Percentiles rank a stretch among this genome's conserved stretches.
These are phyloP conservation scores for Diadophis punctatus DNA, from an alignment of 2,113 vertebrate species.

Conservation along the genomic window DNA sequence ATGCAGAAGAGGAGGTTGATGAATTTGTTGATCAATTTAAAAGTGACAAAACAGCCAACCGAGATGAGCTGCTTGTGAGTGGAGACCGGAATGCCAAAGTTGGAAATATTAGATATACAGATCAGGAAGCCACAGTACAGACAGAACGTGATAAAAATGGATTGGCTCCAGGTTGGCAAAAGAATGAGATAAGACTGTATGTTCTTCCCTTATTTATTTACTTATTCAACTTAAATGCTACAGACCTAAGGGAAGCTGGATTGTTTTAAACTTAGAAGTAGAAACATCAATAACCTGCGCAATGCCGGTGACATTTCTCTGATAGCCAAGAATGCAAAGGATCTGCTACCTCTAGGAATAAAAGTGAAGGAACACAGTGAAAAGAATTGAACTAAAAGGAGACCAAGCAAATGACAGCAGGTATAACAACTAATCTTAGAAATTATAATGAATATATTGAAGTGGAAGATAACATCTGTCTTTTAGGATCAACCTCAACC, in stretches of 20 bases:
- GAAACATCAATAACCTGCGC: neutral
- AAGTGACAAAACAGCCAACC: neutral
- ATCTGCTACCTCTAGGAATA: neutral
- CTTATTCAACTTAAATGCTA: neutral
- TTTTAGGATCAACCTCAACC: neutral
- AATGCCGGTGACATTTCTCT: neutral
- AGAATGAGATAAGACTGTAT: neutral
- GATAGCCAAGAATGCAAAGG: neutral
- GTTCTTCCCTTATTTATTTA: neutral
- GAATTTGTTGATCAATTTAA: neutral
- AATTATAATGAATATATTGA: neutral
- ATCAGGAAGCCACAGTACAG: neutral
- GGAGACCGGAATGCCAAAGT: neutral
- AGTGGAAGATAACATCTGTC: neutral
- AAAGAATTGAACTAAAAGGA: neutral
- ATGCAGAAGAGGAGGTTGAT: neutral
- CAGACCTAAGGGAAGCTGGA: neutral
- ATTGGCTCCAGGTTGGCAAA: neutral
- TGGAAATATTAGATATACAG: neutral
- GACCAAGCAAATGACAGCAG: neutral
- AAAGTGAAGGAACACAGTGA: neutral
- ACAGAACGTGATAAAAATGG: neutral
- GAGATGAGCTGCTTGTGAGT: neutral
- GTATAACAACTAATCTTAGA: neutral
- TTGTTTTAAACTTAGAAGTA: neutral